Evolutionary conservation across 2,113 vertebrate species (phyloP), one percentile per base, ranked within the genome.

Genomic region (Pterophyllum scalare): DNA sequence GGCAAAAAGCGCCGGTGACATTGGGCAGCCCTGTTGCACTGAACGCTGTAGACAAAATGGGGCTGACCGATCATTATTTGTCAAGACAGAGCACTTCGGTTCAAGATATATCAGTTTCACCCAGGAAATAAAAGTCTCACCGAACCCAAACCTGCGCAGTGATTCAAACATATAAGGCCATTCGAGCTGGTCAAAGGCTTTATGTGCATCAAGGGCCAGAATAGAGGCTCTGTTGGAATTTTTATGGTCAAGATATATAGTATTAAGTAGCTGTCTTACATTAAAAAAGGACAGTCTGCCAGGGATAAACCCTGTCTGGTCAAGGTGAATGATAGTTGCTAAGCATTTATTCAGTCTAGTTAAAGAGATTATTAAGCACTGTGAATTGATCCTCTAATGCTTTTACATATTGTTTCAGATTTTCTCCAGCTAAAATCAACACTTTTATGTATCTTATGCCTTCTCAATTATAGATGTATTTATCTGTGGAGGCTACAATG

Each of bases 401-500:
- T 59, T 26, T 40, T 3, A 22, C 35, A 22, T 35, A 0, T 56
- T 20, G 54, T 35, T 74, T 17, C 4, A 31, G 33, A 33, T 17
- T 28, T 22, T 13, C 22, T 59, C 57, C 20, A 22, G 19, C 15
- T 59, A 7, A 20, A 3, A 5, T 17, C 33, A 3, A n/a, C 14
- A 62, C n/a, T 14, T 40, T 43, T 2, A 19, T 17, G 12, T 31
- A 26, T 76, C 49, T 28, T 28, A 28, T 64, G 56, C 15, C 60
- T 38, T 59, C 43, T 67, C 40, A 40, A 49, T 58, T 60, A 12
- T 81, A 99, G 98, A 99, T 49, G 98, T 98, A 20, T 99, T 98
- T 19, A 96, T 99, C 58, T 99, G 98, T 2, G 98, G 98, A 1
- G 98, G 98, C 70, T 99, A 99, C 77, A 98, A 99, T 0, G 98